Base-by-base conservation (phyloP, 2,888 invertebrate genomes). In the Himalopsyche japonica region DNA sequence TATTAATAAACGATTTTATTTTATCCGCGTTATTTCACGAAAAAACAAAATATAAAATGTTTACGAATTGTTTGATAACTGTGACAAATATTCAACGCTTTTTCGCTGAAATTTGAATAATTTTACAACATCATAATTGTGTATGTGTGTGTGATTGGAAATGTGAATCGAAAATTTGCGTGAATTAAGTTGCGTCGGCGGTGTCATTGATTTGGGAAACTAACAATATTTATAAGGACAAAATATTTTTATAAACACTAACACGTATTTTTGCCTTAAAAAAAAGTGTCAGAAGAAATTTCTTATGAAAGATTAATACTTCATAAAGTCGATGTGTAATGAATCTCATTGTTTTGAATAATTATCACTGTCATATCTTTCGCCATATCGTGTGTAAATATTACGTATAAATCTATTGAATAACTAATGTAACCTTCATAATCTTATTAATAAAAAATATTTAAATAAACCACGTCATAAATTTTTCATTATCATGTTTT, bases 351-450 rank as follows among this genome's bases (percentile, higher is more conserved):
- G 76, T 76, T n/a, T 76, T 43, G 32, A 32, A 32, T 43, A 81
- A 76, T 76, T 81, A 76, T 81, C 47, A 81, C 76, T 81, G 76
- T 81, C 81, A 48, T 77, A 81, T 79, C 79, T 70, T 15, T 79
- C 43, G 79, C 43, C 43, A 43, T 81, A 76, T 81, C 81, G 81
- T 81, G 43, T 81, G 81, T 81, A 81, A 15, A 81, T 81, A 81
- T 76, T 81, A 76, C 30, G 70, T 70, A 70, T 70, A 70, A 27
- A 70, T 18, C 57, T 70, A 70, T 70, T 70, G 27, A 8, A 70
- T 70, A 70, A 27, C 15, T 70, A 30, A 20, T 70, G 70, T 70
- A 70, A 70, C 70, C 70, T 70, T 70, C 70, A 70, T 70, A 70
- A 70, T 70, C 30, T 70, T 27, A 70, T 70, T 70, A 70, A 70